These are phyloP conservation scores for Luffia ferchaultella DNA, from an alignment of 2,888 invertebrate genomes.

Conservation along the genomic window DNA sequence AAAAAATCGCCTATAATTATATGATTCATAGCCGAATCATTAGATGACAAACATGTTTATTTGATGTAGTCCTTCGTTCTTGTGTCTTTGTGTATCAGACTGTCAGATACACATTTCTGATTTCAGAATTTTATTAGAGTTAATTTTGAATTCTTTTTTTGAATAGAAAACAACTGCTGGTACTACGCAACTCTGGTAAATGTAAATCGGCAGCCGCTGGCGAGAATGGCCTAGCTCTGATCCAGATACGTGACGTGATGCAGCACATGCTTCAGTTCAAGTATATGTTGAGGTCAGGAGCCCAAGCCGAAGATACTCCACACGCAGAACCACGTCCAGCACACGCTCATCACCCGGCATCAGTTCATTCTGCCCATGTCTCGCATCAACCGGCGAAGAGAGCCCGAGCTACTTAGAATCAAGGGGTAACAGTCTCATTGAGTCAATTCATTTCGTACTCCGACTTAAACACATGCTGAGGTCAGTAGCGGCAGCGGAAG, in stretches of 20 bases:
- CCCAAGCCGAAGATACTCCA: constrained; percentile 29
- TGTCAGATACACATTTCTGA: no score
- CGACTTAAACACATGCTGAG: constrained; percentile 88
- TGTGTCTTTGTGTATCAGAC: no score
- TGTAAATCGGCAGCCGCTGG: constrained; percentile 70
- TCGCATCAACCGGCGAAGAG: constrained; percentile 26
- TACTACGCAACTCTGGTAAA: constrained; percentile 79
- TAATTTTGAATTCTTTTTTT: constrained; percentile 8
- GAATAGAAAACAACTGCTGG: constrained; percentile 76
- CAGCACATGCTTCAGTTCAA: constrained; percentile 88
- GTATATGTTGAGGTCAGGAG: constrained; percentile 76
- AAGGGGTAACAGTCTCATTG: background rate
- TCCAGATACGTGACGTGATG: constrained; percentile 84
- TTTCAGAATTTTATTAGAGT: no score
- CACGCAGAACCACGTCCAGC: constrained; percentile 12
- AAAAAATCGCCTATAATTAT: no score
- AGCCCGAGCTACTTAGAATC: constrained; percentile 44
- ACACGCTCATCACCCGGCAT: constrained; percentile 14
- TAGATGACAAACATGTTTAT: no score
- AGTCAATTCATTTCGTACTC: constrained; percentile 79
- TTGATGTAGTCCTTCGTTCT: no score
- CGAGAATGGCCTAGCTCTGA: constrained; percentile 78
- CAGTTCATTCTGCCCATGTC: constrained; percentile 17
- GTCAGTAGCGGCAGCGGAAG: constrained; percentile 40
- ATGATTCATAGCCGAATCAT: no score